Conservation (phyloP, 2,113 vertebrate species). For the Leucoraja erinaceus region DNA sequence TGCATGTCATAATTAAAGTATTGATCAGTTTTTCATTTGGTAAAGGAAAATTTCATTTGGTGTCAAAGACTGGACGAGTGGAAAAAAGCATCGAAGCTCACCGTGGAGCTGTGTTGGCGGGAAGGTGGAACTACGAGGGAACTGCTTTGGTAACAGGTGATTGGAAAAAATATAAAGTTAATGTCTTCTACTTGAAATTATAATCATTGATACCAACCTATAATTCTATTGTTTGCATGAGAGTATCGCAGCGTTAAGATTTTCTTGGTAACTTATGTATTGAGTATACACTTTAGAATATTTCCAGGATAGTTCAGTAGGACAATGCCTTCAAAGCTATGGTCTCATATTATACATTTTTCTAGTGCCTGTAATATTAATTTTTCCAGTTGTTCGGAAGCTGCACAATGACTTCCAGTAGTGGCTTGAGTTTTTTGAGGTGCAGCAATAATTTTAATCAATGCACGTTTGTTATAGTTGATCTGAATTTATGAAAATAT, state of each 20-base stretch:
- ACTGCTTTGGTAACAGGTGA: constrained; percentile 89
- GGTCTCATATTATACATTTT: background rate
- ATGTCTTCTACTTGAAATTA: background rate
- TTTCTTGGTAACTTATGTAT: background rate
- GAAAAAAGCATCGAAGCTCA: constrained; percentile 94
- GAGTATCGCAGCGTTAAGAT: background rate
- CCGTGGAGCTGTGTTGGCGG: constrained; percentile 83
- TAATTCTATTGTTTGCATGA: background rate
- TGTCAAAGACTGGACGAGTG: constrained; percentile 78
- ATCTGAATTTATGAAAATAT: no score
- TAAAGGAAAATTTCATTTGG: constrained; percentile 87
- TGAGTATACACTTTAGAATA: background rate
- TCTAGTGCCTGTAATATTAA: background rate
- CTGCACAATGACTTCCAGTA: no score
- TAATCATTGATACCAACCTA: background rate
- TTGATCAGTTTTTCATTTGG: constrained; percentile 37
- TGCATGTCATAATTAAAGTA: background rate
- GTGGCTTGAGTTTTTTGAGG: no score
- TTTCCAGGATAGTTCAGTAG: background rate
- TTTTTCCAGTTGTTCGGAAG: no score
- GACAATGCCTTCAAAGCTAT: background rate
- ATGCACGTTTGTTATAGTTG: no score
- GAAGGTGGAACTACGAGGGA: constrained; percentile 89
- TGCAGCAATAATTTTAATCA: no score
- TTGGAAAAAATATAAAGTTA: background rate